Base-by-base conservation (phyloP, 2,797 vertebrate genomes). In the Lemur catta region DNA sequence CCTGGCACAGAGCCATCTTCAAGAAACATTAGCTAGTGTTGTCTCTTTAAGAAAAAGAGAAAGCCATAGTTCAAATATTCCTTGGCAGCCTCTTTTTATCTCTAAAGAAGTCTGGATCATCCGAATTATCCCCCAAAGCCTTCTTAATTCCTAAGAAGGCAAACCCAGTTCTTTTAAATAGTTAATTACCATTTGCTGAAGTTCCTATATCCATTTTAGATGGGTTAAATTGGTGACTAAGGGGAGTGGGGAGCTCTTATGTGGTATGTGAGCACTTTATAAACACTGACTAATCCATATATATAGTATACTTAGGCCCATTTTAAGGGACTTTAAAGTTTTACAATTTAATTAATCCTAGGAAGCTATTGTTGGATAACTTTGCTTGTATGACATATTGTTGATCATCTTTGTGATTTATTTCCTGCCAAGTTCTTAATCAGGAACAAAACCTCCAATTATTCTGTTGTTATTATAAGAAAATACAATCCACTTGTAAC, bases 101-200 rank as follows among this genome's bases (percentile, higher is more conserved):
- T 82, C 63, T 20, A 65, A 78, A 94, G 43, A 89, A 97, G 81
- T 82, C 65, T 59, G 20, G 33, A 81, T 78, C 59, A 91, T 81
- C 79, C 35, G 33, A 65, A 88, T 71, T 72, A 91, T n/a, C 43
- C 82, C 43, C 65, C 35, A 57, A 88, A 87, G 15, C 38, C 65
- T 93, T 76, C 48, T 46, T 93, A 75, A 95, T 92, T 93, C 80
- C 28, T 75, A 87, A 93, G 80, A 90, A 85, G 81, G 48, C 67
- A 90, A 95, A 59, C 6, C 33, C 63, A 93, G 10, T 91, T 95
- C 82, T 94, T 89, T 91, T 92, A 84, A 84, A 84, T 84, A 93
- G 85, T 89, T 96, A 89, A 97, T 86, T 52, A 86, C n/a, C 67
- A 7, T 94, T 76, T 93, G 75, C 52, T 79, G 28, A 94, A 48